These are phyloP conservation scores for Gobionotothen gibberifrons DNA, from an alignment of 2,797 vertebrate genomes.

Conservation along the genomic window DNA sequence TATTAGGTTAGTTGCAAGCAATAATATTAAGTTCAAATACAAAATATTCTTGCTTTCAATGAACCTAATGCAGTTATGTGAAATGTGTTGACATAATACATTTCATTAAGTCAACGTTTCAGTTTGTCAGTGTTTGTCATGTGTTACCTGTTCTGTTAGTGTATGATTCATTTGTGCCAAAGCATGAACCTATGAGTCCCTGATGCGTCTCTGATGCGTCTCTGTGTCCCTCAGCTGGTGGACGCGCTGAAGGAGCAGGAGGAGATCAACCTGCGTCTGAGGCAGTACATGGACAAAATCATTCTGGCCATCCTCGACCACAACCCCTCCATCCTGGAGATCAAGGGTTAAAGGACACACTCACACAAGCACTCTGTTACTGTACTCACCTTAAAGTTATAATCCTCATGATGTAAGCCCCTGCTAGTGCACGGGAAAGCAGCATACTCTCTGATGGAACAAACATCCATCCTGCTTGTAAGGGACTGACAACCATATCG, in stretches of 20 bases:
- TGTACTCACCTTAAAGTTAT: constrained; percentile 24
- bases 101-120: too few relatives aligned
- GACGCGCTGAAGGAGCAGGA: constrained; percentile 97
- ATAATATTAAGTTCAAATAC: too few relatives aligned
- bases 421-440: background rate
- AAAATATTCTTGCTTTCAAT: too few relatives aligned
- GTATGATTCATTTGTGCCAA: too few relatives aligned
- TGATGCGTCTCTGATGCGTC: background rate
- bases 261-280: constrained; percentile 94
- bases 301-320: constrained; percentile 97
- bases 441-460: background rate
- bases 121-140: too few relatives aligned
- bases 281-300: constrained; percentile 99
- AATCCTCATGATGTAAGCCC: constrained; percentile 18
- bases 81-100: too few relatives aligned
- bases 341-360: constrained; percentile 87
- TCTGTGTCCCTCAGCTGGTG: constrained; percentile 86
- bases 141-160: too few relatives aligned
- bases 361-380: background rate
- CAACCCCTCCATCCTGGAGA: constrained; percentile 97
- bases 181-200: background rate
- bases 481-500: background rate
- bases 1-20: too few relatives aligned
- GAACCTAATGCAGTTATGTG: too few relatives aligned
- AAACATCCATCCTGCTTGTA: background rate